Percentiles rank a stretch among this genome's conserved stretches.
Conservation (phyloP, 2,113 vertebrate species). For the Gobio gobio region DNA sequence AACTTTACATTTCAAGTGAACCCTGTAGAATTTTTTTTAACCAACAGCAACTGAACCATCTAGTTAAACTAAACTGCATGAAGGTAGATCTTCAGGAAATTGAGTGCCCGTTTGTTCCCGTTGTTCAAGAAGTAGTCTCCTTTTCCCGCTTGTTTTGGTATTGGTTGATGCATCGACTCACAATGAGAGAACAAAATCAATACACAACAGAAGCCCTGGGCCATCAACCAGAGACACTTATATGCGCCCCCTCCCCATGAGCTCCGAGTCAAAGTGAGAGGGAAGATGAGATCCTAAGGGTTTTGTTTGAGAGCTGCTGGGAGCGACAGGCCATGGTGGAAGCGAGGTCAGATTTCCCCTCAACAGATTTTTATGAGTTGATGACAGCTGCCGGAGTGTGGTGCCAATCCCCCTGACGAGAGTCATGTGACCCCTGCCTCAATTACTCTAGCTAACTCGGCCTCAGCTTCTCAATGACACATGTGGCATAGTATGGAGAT, state of each 20-base stretch:
- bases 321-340: not conserved
- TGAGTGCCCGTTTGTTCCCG: not conserved
- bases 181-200: conserved; percentile 66
- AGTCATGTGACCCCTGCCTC: conserved; percentile 62
- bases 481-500: conserved; percentile 37
- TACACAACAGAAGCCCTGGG: conserved; percentile 53
- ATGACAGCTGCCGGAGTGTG: conserved; percentile 72
- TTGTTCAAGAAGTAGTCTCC: conserved; percentile 9
- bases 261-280: not conserved
- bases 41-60: not conserved
- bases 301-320: conserved; percentile 45
- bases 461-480: conserved; percentile 31
- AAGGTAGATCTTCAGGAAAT: not conserved
- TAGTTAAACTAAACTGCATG: not conserved
- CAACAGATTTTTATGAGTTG: conserved; percentile 62
- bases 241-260: not conserved
- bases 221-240: conserved; percentile 60
- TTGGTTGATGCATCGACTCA: conserved; percentile 63
- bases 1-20: not conserved
- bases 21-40: not conserved
- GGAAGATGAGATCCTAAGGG: conserved; percentile 42
- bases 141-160: conserved; percentile 40
- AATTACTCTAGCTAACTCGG: conserved; percentile 45
- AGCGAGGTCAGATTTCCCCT: conserved; percentile 65
- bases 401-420: conserved; percentile 56